Conservation (phyloP, 1,140 invertebrate genomes). For the Vollenhovia emeryi region DNA sequence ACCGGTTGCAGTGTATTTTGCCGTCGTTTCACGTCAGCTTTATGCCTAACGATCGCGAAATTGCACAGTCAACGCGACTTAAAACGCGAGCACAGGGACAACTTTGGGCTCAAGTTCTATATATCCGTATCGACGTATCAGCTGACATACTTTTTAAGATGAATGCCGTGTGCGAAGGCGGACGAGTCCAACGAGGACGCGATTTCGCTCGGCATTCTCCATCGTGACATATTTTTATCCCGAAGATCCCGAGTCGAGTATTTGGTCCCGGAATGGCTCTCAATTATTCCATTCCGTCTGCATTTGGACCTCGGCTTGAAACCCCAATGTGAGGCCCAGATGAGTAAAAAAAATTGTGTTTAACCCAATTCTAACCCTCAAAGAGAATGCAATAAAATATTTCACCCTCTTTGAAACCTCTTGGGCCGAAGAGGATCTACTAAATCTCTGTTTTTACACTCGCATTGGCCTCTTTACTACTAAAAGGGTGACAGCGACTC, state of each 20-base stretch:
- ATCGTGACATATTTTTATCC: neutral
- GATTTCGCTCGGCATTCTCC: neutral
- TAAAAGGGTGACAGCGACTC: too few relatives aligned
- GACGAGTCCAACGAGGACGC: constrained; percentile 12
- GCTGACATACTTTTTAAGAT: constrained; percentile 52
- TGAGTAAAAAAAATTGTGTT: too few relatives aligned
- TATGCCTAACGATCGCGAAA: constrained; percentile 43
- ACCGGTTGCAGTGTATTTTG: neutral
- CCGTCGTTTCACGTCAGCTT: constrained; percentile 17
- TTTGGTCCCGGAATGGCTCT: too few relatives aligned
- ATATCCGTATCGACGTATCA: neutral
- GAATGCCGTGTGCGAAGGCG: constrained; percentile 10
- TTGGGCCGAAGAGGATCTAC: too few relatives aligned
- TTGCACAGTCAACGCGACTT: constrained; percentile 27
- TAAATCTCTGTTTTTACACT: too few relatives aligned
- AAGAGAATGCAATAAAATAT: too few relatives aligned
- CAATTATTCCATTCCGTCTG: too few relatives aligned
- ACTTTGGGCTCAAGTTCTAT: constrained; percentile 1
- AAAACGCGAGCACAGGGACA: constrained; percentile 17
- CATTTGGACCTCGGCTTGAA: too few relatives aligned
- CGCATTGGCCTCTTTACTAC: too few relatives aligned
- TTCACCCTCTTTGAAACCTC: too few relatives aligned
- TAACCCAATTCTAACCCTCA: too few relatives aligned
- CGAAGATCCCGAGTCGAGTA: neutral
- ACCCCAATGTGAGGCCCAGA: too few relatives aligned